phyloP scores from a whole-genome alignment of 2,113 vertebrate genomes.

The Lasiurus cinereus region DNA sequence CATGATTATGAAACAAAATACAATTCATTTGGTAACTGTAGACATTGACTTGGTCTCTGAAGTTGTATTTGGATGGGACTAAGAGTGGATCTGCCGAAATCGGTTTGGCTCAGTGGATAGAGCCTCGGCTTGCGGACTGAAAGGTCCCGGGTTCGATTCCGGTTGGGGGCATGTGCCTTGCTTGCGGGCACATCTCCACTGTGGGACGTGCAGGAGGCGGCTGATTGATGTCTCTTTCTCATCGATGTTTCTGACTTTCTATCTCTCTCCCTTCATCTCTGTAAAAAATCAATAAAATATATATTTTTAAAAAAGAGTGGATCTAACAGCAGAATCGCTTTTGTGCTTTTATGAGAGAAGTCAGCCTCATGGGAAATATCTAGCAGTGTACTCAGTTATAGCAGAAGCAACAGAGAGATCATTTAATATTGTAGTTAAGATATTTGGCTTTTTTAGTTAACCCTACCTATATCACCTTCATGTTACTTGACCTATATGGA shows the following conservation, averaged over 20 bases:
- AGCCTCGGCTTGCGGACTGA: no score
- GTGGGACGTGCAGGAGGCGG: no score
- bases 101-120: no score
- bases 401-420: background rate
- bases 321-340: background rate
- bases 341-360: background rate
- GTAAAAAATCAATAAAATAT: no score
- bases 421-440: background rate
- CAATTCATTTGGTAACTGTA: background rate
- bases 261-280: no score
- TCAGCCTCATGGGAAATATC: background rate
- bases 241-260: no score
- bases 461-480: background rate
- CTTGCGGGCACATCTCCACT: no score
- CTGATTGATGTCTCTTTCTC: no score
- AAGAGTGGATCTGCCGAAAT: background rate
- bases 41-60: constrained; percentile 27
- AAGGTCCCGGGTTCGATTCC: no score
- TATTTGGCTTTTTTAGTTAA: constrained; percentile 16
- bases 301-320: background rate
- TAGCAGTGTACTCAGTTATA: background rate
- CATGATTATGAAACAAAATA: background rate
- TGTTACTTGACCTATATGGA: background rate
- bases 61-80: background rate
- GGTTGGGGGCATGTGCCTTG: no score